Evolutionary conservation across 2,113 vertebrate genomes (phyloP).

Genomic region (Diadophis punctatus): DNA sequence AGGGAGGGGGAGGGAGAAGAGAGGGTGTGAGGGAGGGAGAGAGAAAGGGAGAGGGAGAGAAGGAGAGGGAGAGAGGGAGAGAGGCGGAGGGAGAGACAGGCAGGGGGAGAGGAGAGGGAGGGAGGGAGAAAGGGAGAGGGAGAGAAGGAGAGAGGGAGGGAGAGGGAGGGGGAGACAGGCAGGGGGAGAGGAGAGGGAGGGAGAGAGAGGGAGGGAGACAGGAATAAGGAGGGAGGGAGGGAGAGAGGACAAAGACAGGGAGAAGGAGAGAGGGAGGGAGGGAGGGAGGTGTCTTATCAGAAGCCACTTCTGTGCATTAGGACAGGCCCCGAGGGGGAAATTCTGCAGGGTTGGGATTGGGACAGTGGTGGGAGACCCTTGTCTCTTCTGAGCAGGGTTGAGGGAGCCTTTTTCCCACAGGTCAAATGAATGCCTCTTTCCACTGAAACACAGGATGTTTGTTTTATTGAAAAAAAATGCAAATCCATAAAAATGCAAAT

Average conservation of each 20-base stretch:
- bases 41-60: accelerated
- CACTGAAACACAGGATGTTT: neutral
- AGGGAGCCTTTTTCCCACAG: neutral
- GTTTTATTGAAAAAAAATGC: neutral
- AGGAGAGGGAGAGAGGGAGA: too few relatives aligned
- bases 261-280: too few relatives aligned
- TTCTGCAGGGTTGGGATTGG: neutral
- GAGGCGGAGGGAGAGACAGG: too few relatives aligned
- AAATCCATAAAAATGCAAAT: neutral
- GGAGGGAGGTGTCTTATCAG: neutral
- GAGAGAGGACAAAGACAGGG: too few relatives aligned
- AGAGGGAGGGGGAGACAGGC: too few relatives aligned
- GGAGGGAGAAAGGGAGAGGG: too few relatives aligned
- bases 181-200: too few relatives aligned
- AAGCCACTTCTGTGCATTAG: neutral
- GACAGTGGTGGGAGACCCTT: neutral
- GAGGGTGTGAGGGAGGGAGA: too few relatives aligned
- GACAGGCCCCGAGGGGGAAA: neutral
- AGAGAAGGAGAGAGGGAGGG: too few relatives aligned
- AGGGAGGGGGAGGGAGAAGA: too few relatives aligned
- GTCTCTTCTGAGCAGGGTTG: neutral
- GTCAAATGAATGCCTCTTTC: neutral
- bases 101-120: accelerated
- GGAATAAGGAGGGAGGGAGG: too few relatives aligned
- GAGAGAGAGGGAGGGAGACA: too few relatives aligned